Evolutionary conservation across 2,113 vertebrate genomes (phyloP), one percentile per base, ranked within the genome.

Genomic region (Argyrosomus japonicus): DNA sequence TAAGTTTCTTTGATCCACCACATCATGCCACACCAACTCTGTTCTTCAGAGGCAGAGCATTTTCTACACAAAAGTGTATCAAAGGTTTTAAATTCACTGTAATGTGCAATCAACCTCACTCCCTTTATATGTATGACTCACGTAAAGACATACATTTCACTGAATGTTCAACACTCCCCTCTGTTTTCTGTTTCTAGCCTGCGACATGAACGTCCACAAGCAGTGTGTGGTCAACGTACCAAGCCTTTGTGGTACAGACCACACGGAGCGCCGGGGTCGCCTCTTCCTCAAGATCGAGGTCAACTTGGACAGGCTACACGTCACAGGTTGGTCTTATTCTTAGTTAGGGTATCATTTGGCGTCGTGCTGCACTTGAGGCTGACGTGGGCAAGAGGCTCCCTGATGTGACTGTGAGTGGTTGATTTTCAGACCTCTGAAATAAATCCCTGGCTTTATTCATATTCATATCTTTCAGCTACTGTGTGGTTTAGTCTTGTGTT

Each of bases 151-250:
- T 25, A 3, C 5, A 23, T 67, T 77, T 64, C 74, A 48, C 27
- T 68, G 1, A 40, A 40, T 40, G 36, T 40, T 36, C 36, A 8
- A 0, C 36, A 40, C 36, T 40, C 36, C 77, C 3, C 50, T 76
- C n/a, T 85, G 63, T 64, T 43, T 72, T 80, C 53, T 77, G 21
- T 88, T 53, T 87, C 53, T 60, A 99, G 98, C 98, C 82, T 99
- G 98, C 43, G 98, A 99, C 54, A 99, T 99, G 97, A 99, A 99
- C 0, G 98, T 99, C 36, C 98, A 99, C 90, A 99, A 99, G 85
- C 96, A 97, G 79, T 99, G 98, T 0, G 98, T 99, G 47, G 97
- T 99, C 81, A 99, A 99, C 0, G 97, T 99, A 75, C 98, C 98
- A 0, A 99, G 98, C 90, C 95, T 99, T 87, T 99, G 98, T 2